These are phyloP conservation scores for Achatina immaculata DNA, from an alignment of 1,140 invertebrate species.

Conservation along the genomic window DNA sequence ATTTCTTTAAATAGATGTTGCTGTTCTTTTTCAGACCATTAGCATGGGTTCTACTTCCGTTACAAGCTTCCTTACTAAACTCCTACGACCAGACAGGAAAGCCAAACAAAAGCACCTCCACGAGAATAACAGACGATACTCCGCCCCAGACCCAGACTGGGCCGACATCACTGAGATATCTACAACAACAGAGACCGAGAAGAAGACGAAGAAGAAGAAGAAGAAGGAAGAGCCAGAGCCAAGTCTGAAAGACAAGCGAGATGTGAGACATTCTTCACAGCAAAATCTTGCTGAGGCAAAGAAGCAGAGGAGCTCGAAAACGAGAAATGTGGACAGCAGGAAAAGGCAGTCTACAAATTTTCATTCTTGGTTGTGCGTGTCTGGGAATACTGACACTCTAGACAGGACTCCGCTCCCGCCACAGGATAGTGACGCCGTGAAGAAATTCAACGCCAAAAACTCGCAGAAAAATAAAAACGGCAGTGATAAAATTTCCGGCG, in stretches of 20 bases:
- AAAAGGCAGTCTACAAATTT: neutral
- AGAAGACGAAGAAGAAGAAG: neutral
- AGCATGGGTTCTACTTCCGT: neutral
- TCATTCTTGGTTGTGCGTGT: constrained; percentile 7
- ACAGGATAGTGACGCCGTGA: neutral
- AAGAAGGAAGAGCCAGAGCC: neutral
- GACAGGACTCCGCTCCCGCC: neutral
- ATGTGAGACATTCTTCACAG: neutral
- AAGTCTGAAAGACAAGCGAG: neutral
- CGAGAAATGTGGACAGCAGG: neutral
- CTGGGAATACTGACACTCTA: constrained; percentile 10
- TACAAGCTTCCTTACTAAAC: neutral
- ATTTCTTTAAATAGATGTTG: no score
- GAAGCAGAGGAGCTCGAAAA: neutral
- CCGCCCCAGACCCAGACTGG: neutral
- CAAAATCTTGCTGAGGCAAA: neutral
- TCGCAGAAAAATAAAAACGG: neutral
- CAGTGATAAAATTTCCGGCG: neutral
- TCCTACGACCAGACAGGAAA: neutral
- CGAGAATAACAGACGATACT: neutral
- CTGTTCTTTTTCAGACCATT: neutral
- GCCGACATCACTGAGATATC: neutral
- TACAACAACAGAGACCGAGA: neutral
- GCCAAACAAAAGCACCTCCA: neutral
- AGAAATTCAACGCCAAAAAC: neutral